Evolutionary conservation across 2,113 vertebrate genomes (phyloP), one percentile per base, ranked within the genome.

Genomic region (Agapornis roseicollis): DNA sequence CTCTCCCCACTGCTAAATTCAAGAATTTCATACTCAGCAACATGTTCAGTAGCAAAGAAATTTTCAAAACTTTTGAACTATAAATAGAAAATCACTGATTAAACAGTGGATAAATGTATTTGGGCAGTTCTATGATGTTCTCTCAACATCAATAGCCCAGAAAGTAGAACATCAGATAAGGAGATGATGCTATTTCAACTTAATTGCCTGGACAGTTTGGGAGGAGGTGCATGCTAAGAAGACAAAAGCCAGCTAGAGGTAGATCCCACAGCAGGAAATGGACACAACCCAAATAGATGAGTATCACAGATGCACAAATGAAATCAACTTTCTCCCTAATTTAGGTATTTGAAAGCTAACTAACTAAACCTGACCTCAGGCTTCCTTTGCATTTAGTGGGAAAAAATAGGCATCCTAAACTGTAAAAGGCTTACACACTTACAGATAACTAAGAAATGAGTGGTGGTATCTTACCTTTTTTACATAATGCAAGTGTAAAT

Each of bases 301-400:
- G 5, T 23, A 85, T 5, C 47, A 90, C 22, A 78, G 10, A 68
- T 18, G 73, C 2, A 6, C 27, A 85, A 52, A 53, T 61, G 2
- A 80, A 70, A 77, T 41, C 0, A 3, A 9, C 13, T 82, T 90
- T 64, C 60, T 6, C 20, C 13, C 6, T 70, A 35, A 88, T 73
- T 76, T 52, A 88, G 29, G 10, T 64, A 53, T 63, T 23, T 90
- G 50, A 90, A 94, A 84, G 13, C 7, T 65, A 92, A 92, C 56
- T 41, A 80, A 35, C 17, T 63, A 73, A 80, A 92, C 41, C 31
- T 53, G 41, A 56, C 33, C 41, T 66, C 9, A 74, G 33, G 9
- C 5, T 88, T 85, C 25, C 13, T 52, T 69, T 74, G 7, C 37
- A 76, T 47, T 76, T 68, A 55, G 42, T 22, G 11, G 14, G 23